Conservation (phyloP, 2,797 vertebrate species). For the Threskiornis aethiopicus region DNA sequence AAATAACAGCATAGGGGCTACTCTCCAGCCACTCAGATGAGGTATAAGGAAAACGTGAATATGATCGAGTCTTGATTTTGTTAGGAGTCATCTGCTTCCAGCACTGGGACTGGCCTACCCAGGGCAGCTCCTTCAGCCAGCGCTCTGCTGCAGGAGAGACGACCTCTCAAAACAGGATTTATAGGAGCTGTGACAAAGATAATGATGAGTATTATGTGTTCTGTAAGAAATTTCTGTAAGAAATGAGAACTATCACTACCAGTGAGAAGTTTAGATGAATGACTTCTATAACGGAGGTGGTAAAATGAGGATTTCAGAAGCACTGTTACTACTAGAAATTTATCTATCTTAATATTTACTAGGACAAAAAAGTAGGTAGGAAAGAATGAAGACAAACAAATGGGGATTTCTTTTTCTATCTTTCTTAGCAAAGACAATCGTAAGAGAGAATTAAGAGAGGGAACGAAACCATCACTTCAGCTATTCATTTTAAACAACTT, state of each 20-base stretch:
- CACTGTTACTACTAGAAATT: not conserved
- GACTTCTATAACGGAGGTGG: not conserved
- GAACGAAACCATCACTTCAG: not conserved
- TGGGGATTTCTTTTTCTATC: not conserved
- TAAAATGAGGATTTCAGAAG: not conserved
- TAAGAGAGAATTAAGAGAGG: not conserved
- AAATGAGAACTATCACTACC: not conserved
- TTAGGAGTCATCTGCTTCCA: not conserved
- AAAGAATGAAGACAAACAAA: not conserved
- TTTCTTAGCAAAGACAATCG: not conserved
- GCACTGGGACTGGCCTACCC: not conserved
- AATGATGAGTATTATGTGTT: not conserved
- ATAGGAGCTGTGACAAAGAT: not conserved
- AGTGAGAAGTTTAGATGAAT: not conserved
- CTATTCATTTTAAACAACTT: not conserved
- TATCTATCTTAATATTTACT: not conserved
- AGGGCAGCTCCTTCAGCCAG: not conserved
- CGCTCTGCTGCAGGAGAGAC: not conserved
- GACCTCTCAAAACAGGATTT: not conserved
- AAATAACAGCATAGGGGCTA: not conserved
- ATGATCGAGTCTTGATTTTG: not conserved
- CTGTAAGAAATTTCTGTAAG: not conserved
- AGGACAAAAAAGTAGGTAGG: not conserved
- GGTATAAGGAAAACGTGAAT: not conserved
- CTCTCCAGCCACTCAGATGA: not conserved